Base-by-base conservation (phyloP, 2,797 vertebrate species). In the Miichthys miiuy region DNA sequence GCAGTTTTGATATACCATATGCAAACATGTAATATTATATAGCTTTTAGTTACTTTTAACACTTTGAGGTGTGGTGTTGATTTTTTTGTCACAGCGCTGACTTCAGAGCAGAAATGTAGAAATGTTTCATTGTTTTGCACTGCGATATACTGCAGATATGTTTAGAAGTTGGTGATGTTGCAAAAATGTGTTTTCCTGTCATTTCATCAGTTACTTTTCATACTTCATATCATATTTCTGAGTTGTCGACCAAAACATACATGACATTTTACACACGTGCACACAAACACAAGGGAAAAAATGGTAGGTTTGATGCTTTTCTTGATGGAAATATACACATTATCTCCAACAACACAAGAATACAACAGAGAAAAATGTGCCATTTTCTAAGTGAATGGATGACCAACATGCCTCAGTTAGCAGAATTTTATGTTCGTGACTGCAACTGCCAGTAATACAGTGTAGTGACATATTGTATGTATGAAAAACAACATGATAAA, bases 201-300 rank as follows among this genome's bases (percentile, higher is more conserved):
- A 54, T 62, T 73, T n/a, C 7, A 46, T 52, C 55, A 64, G 17
- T n/a, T 17, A 16, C 12, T 58, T 61, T 66, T 64, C 21, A 66
- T 25, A n/a, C 30, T 52, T 23, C 2, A 6, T 30, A 30, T n/a
- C 34, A 34, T 20, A 54, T 27, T 38, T 60, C 13, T 20, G 25
- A n/a, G 21, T 2, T 30, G 7, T 21, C 27, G 41, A 58, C 9
- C 42, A 54, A 54, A 76, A 72, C 38, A 38, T 16, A 18, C 30
- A 68, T 8, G 20, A 72, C 21, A 66, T 57, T 65, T 68, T 54
- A 64, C 63, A 82, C 69, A 75, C 30, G 65, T 69, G 67, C 75
- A 82, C 76, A 80, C 70, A 75, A 79, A 84, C 72, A 79, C 48
- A 82, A 66, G 16, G 12, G n/a, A 54, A 23, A 46, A 46, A 52